A percentile compares a stretch with the other conserved stretches of the same genome.
Conservation (phyloP, 2,113 vertebrate species). For the Vidua chalybeata region DNA sequence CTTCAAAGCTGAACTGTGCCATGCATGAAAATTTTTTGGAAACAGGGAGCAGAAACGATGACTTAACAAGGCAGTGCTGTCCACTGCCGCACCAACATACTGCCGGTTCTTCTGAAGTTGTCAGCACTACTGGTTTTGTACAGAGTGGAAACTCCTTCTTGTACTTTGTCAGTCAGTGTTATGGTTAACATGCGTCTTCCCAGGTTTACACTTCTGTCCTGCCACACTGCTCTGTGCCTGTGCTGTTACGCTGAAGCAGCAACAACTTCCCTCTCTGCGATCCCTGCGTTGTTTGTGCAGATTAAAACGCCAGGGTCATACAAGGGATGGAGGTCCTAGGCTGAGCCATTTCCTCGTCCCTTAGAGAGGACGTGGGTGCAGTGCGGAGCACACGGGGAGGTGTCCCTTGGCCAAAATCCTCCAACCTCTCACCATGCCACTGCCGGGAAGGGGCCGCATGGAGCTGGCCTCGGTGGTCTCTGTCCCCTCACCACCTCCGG, state of each 20-base stretch:
- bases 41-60: not conserved
- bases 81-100: rapidly evolving
- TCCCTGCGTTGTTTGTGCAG: rapidly evolving
- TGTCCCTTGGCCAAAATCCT: not conserved
- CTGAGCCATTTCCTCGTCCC: not conserved
- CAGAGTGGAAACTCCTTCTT: not conserved
- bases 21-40: not conserved
- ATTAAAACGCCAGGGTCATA: rapidly evolving
- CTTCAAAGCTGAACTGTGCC: not conserved
- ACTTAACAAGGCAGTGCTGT: not conserved
- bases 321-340: rapidly evolving
- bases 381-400: rapidly evolving
- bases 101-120: not conserved
- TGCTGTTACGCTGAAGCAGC: rapidly evolving
- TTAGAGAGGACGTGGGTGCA: rapidly evolving
- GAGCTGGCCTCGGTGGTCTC: rapidly evolving
- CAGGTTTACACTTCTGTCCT: not conserved
- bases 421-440: rapidly evolving
- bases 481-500: rapidly evolving
- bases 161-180: not conserved
- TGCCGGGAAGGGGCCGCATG: not conserved
- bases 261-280: rapidly evolving
- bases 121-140: not conserved
- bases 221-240: not conserved
- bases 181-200: not conserved